Percentiles rank a stretch among this genome's conserved stretches.
Conservation (phyloP, 2,797 vertebrate genomes). For the Sarcoramphus papa region DNA sequence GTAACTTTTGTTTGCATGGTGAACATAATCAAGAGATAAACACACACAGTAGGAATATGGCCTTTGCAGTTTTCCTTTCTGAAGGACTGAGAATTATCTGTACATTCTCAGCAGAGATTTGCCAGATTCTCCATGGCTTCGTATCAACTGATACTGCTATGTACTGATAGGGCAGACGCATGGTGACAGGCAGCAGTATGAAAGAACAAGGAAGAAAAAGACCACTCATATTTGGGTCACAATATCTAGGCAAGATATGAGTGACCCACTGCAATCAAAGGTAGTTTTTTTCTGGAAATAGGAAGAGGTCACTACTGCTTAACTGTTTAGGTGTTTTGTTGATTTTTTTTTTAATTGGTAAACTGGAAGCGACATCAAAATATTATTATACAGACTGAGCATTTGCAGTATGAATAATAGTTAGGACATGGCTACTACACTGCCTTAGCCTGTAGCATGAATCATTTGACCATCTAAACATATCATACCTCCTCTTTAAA, state of each 20-base stretch:
- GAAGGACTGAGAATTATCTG: background rate
- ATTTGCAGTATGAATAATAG: background rate
- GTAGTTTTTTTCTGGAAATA: background rate
- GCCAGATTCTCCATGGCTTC: background rate
- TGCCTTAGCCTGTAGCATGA: background rate
- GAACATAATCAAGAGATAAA: background rate
- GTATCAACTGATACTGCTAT: background rate
- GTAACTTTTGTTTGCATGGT: background rate
- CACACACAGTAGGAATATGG: background rate
- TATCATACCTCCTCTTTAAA: background rate
- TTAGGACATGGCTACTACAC: background rate
- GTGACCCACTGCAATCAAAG: background rate
- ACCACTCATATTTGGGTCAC: background rate
- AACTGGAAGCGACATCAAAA: background rate
- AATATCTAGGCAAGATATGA: background rate
- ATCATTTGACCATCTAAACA: background rate
- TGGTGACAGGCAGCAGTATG: background rate
- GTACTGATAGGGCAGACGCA: background rate
- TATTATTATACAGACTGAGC: background rate
- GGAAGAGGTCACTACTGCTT: background rate
- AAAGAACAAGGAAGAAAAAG: background rate
- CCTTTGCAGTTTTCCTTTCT: background rate
- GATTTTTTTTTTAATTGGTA: background rate
- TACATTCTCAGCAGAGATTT: background rate
- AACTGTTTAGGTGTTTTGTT: background rate